Evolutionary conservation across 2,888 invertebrate species (phyloP).

Genomic region (Syrista parreyssii): DNA sequence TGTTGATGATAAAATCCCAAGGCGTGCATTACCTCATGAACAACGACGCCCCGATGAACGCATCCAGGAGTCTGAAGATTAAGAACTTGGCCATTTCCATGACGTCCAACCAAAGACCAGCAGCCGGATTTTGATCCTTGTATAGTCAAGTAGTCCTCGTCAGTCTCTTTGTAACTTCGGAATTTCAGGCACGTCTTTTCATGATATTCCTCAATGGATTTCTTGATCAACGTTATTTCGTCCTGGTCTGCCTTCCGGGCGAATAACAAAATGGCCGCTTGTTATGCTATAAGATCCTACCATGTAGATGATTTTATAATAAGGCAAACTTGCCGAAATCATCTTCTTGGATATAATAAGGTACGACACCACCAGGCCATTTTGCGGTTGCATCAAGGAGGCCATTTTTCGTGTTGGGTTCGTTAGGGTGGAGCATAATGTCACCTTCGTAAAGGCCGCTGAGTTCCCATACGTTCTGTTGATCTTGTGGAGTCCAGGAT

Average conservation of each 20-base stretch:
- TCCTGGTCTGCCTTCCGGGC: conserved; percentile 57
- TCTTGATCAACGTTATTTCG: conserved; percentile 67
- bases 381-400: conserved; percentile 65
- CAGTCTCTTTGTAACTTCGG: conserved; percentile 69
- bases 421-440: conserved; percentile 68
- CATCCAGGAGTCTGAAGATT: conserved; percentile 67
- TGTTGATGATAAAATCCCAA: conserved; percentile 89
- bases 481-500: conserved; percentile 66
- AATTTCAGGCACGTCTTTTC: conserved; percentile 75
- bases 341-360: conserved; percentile 68
- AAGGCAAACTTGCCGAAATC: conserved; percentile 68
- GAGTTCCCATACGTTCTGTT: conserved; percentile 70
- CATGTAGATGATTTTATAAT: not conserved
- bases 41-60: conserved; percentile 68
- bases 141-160: conserved; percentile 71
- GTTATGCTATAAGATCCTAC: conserved; percentile 2
- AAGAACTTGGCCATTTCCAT: conserved; percentile 72
- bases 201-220: conserved; percentile 72
- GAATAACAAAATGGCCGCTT: not conserved
- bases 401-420: conserved; percentile 62
- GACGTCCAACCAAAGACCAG: conserved; percentile 76
- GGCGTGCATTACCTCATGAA: conserved; percentile 83
- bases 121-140: conserved; percentile 71
- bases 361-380: conserved; percentile 70
- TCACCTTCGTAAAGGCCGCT: conserved; percentile 73